Percentiles rank a stretch among this genome's conserved stretches.
Conservation (phyloP, 2,888 invertebrate species). For the Lumbricus terrestris region DNA sequence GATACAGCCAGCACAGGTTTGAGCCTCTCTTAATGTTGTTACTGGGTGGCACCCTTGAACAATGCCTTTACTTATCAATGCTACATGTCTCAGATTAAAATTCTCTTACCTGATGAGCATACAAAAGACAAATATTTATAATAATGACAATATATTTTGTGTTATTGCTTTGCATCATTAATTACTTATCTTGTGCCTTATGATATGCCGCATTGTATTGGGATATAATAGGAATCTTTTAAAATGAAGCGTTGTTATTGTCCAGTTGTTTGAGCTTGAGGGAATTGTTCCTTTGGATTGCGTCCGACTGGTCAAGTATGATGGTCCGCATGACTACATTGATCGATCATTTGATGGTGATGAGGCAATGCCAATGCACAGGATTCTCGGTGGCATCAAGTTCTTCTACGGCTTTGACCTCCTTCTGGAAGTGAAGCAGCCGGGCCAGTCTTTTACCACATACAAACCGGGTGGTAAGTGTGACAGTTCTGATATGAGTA, state of each 20-base stretch:
- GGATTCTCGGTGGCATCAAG: slow-evolving; percentile 62
- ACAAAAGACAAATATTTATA: too few relatives aligned
- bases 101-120: too few relatives aligned
- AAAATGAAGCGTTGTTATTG: not conserved
- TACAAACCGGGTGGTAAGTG: slow-evolving; percentile 67
- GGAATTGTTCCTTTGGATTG: slow-evolving; percentile 66
- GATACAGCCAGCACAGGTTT: too few relatives aligned
- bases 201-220: not conserved
- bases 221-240: not conserved
- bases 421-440: slow-evolving; percentile 69
- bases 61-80: too few relatives aligned
- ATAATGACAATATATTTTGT: too few relatives aligned
- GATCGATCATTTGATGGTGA: slow-evolving; percentile 43
- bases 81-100: too few relatives aligned
- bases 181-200: not conserved
- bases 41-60: too few relatives aligned
- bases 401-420: slow-evolving; percentile 65
- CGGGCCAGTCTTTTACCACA: slow-evolving; percentile 67
- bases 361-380: slow-evolving; percentile 56
- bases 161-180: not conserved
- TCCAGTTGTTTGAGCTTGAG: slow-evolving; percentile 65
- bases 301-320: slow-evolving; percentile 73
- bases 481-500: not conserved
- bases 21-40: too few relatives aligned
- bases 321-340: slow-evolving; percentile 68